A percentile compares a stretch with the other conserved stretches of the same genome.
Evolutionary conservation across 2,888 invertebrate genomes (phyloP).

Genomic region (Ptilodon capucinus): DNA sequence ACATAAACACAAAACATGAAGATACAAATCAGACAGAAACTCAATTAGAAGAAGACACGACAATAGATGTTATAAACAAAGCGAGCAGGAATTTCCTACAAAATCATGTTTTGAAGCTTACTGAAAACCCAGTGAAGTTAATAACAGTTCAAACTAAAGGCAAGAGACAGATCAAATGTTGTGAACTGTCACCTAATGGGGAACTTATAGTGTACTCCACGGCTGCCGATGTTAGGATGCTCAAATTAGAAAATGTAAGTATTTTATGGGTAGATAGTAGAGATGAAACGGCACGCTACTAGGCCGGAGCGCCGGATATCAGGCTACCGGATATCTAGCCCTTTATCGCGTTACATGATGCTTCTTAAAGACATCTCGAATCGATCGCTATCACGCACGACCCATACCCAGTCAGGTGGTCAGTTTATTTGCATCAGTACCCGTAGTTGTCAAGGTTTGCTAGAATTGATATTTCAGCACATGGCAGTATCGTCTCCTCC

Average conservation of each 20-base stretch:
- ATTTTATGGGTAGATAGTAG: no score
- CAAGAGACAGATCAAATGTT: slow-evolving; percentile 86
- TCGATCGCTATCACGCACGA: no score
- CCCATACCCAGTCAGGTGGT: no score
- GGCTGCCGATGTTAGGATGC: slow-evolving; percentile 84
- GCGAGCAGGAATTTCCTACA: slow-evolving; percentile 34
- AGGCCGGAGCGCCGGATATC: no score
- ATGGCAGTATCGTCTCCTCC: no score
- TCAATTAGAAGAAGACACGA: slow-evolving; percentile 58
- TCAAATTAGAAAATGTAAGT: slow-evolving; percentile 84
- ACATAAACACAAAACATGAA: slow-evolving; percentile 33
- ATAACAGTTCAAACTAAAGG: slow-evolving; percentile 85
- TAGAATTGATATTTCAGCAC: no score
- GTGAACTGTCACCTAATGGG: slow-evolving; percentile 87
- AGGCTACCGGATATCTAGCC: no score
- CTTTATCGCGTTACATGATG: no score
- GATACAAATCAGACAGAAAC: slow-evolving; percentile 28
- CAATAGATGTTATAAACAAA: slow-evolving; percentile 44
- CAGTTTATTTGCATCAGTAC: no score
- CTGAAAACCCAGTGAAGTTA: slow-evolving; percentile 85
- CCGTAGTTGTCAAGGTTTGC: no score
- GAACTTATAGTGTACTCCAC: slow-evolving; percentile 90
- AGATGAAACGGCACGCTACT: no score
- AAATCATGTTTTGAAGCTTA: slow-evolving; percentile 58
- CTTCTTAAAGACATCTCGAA: no score